Conservation (phyloP, 1,140 invertebrate genomes). For the Zaprionus gabonicus region DNA sequence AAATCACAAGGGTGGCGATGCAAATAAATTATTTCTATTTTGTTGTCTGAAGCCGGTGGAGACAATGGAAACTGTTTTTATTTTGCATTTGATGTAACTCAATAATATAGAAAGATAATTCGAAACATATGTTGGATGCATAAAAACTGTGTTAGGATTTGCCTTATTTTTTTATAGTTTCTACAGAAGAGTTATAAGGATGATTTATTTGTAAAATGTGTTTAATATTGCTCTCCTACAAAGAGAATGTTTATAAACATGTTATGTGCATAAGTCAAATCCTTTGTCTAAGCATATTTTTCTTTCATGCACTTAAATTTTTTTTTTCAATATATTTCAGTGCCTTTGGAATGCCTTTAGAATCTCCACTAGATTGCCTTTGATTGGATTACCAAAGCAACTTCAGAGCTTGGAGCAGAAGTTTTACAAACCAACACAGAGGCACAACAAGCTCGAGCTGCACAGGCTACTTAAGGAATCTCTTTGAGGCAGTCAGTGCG, state of each 20-base stretch:
- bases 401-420: background rate
- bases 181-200: background rate
- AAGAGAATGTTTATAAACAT: background rate
- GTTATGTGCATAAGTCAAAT: background rate
- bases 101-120: background rate
- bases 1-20: slow-evolving; percentile 2
- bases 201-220: slow-evolving; percentile 3
- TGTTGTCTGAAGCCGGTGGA: background rate
- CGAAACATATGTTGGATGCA: background rate
- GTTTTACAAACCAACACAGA: slow-evolving; percentile 14
- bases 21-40: slow-evolving; percentile 22
- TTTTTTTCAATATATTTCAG: background rate
- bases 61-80: slow-evolving; percentile 8
- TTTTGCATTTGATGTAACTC: slow-evolving; percentile 1
- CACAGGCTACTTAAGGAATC: slow-evolving; percentile 19
- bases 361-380: slow-evolving; percentile 13
- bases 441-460: slow-evolving; percentile 10
- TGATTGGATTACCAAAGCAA: slow-evolving; percentile 20
- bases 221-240: background rate
- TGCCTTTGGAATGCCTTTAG: background rate
- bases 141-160: background rate
- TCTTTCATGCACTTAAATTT: background rate
- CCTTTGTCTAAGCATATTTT: background rate
- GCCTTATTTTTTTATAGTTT: background rate
- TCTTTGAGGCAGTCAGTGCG: slow-evolving; percentile 26